Evolutionary conservation across 2,888 invertebrate genomes (phyloP).

Genomic region (Encarsia formosa): DNA sequence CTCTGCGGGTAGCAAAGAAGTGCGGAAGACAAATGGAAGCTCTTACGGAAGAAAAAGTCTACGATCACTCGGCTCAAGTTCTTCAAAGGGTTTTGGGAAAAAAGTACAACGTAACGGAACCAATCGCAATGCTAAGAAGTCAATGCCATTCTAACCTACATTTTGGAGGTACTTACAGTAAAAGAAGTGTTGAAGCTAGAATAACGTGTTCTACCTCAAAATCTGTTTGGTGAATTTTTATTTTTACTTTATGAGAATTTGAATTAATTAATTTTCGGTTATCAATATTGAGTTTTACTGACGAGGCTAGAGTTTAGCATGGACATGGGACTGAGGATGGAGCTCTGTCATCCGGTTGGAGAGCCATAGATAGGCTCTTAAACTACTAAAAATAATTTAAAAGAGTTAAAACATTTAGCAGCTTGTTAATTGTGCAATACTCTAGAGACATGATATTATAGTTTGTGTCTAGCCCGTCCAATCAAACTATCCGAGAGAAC

Average conservation of each 20-base stretch:
- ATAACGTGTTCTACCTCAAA: too few relatives aligned
- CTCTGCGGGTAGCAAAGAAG: constrained; percentile 64
- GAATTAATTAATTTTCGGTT: too few relatives aligned
- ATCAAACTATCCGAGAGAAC: too few relatives aligned
- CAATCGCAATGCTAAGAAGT: constrained; percentile 58
- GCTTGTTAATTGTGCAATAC: too few relatives aligned
- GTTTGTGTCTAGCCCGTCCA: too few relatives aligned
- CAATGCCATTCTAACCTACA: constrained; percentile 66
- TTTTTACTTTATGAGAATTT: too few relatives aligned
- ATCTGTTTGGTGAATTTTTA: too few relatives aligned
- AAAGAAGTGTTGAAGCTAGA: constrained; percentile 55
- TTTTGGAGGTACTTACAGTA: constrained; percentile 70
- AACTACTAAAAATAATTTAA: constrained; percentile 15
- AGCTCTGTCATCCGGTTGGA: constrained; percentile 65
- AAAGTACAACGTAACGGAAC: constrained; percentile 50
- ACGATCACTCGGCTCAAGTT: constrained; percentile 51
- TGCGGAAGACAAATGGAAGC: constrained; percentile 61
- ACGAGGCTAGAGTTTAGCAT: constrained; percentile 61
- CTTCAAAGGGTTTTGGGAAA: constrained; percentile 55
- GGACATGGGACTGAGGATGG: constrained; percentile 66
- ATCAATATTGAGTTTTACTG: constrained; percentile 62
- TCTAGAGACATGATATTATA: too few relatives aligned
- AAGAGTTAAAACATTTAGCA: too few relatives aligned
- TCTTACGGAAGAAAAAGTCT: constrained; percentile 54
- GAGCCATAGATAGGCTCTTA: constrained; percentile 64